Conservation (phyloP, 1,140 invertebrate species). For the Drosophila chauvacae region DNA sequence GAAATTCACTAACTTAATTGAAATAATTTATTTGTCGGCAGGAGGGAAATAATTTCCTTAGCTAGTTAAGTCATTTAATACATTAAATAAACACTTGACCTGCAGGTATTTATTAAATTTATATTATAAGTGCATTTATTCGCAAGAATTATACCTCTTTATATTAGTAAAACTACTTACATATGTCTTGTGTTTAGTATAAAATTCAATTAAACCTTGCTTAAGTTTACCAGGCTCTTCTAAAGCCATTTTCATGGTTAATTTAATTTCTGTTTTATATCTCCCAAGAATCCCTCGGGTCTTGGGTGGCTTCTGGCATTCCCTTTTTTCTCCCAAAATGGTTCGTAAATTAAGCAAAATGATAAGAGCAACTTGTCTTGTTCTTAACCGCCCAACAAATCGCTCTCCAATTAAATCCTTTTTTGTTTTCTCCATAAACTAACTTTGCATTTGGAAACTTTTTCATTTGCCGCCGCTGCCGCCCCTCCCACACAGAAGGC, state of each 20-base stretch:
- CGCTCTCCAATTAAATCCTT: constrained; percentile 74
- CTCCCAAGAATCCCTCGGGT: neutral
- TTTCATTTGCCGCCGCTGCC: constrained; percentile 21
- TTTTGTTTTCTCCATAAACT: constrained; percentile 56
- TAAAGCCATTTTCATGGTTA: neutral
- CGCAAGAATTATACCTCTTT: too few species aligned
- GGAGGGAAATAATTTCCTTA: neutral
- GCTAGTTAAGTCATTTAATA: neutral
- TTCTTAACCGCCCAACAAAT: constrained; percentile 65
- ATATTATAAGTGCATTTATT: neutral
- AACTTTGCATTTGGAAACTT: constrained; percentile 63
- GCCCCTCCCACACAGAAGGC: neutral
- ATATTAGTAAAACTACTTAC: neutral
- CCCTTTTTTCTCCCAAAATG: constrained; percentile 14
- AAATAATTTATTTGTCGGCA: neutral
- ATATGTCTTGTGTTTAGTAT: neutral
- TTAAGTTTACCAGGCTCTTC: neutral
- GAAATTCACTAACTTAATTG: neutral
- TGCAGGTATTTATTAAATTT: too few species aligned
- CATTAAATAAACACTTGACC: neutral
- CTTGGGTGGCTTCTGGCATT: neutral
- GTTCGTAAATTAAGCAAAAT: constrained; percentile 32
- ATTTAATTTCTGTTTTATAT: constrained; percentile 6
- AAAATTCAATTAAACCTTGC: neutral
- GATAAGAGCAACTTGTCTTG: constrained; percentile 62